Base-by-base conservation (phyloP, 2,113 vertebrate species). In the Dolichotis patagonum region DNA sequence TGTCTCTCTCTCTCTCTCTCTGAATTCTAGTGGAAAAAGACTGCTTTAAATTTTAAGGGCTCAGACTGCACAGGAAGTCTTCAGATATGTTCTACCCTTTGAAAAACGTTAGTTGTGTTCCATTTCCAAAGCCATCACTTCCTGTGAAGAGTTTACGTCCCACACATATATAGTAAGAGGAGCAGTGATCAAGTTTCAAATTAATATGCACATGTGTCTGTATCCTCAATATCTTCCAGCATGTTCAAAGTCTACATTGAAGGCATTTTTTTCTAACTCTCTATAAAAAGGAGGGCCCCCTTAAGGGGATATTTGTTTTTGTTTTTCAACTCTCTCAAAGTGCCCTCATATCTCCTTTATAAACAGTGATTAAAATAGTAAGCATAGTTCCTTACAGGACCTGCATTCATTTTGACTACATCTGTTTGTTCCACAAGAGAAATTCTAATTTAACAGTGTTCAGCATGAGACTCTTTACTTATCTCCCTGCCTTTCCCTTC, bases 1-100 rank as follows among this genome's bases (percentile, higher is more conserved):
- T 46, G 1, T 13, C 30, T 52, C 9, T 17, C 30, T 52, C 9
- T 2, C 0, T 26, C 14, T 14, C 19, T 32, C 9, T 2, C 0
- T 6, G 71, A 96, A 93, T 93, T 87, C 58, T 94, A 22, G 56
- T 85, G 19, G 41, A 4, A 17, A 63, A 78, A 65, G 7, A 0
- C 49, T 86, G 6, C 22, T 91, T 92, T 49, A 90, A 91, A 7
- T 13, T 13, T 92, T 87, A 41, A 96, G 11, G 6, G 3, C 10
- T 90, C 22, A 9, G 24, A 26, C 30, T 62, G 32, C 54, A 78
- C 4, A 63, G 13, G n/a, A 71, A 87, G 22, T 71, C 46, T 86
- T 95, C 38, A 54, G 52, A 43, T 62, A 35, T 58, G 1, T 58
- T 82, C 46, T 87, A 12, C 20, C 7, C 0, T 58, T 80, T 86